phyloP scores from a whole-genome alignment of 2,113 vertebrate genomes.

The Panthera leo region DNA sequence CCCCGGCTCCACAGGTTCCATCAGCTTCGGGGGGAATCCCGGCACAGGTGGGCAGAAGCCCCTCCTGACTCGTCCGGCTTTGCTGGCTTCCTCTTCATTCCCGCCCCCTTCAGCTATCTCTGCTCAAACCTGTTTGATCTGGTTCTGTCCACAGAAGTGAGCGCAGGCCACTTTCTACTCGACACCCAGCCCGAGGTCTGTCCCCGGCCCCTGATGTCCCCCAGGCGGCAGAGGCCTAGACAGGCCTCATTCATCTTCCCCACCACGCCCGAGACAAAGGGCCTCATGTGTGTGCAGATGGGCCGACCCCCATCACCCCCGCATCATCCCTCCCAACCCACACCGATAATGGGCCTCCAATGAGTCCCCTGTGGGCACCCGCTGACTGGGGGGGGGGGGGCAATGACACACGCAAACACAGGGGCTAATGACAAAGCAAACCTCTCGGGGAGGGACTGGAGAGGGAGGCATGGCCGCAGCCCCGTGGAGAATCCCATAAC shows the following conservation, averaged over 20 bases:
- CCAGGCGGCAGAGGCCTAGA: slow-evolving; percentile 69
- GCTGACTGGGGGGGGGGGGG: slow-evolving; percentile 69
- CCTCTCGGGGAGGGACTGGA: neutral
- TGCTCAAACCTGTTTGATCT: slow-evolving; percentile 61
- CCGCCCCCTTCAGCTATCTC: slow-evolving; percentile 53
- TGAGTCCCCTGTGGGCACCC: slow-evolving; percentile 75
- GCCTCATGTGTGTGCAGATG: slow-evolving; percentile 84
- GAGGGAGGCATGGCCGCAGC: neutral
- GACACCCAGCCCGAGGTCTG: slow-evolving; percentile 60
- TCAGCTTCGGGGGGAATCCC: neutral
- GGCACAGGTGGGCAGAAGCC: fast-evolving
- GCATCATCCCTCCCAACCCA: slow-evolving; percentile 78
- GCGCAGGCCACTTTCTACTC: slow-evolving; percentile 61
- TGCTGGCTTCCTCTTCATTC: neutral
- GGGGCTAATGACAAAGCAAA: slow-evolving; percentile 72
- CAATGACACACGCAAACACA: slow-evolving; percentile 63
- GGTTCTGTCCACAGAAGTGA: slow-evolving; percentile 52
- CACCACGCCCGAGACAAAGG: slow-evolving; percentile 79
- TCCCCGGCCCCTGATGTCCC: slow-evolving; percentile 74
- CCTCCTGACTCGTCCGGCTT: neutral
- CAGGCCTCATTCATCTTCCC: slow-evolving; percentile 83
- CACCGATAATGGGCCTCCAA: slow-evolving; percentile 82
- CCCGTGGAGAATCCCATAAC: slow-evolving; percentile 70
- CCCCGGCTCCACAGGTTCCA: neutral
- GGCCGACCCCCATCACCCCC: slow-evolving; percentile 58